Evolutionary conservation across 2,888 invertebrate genomes (phyloP).

Genomic region (Tachina lurida): DNA sequence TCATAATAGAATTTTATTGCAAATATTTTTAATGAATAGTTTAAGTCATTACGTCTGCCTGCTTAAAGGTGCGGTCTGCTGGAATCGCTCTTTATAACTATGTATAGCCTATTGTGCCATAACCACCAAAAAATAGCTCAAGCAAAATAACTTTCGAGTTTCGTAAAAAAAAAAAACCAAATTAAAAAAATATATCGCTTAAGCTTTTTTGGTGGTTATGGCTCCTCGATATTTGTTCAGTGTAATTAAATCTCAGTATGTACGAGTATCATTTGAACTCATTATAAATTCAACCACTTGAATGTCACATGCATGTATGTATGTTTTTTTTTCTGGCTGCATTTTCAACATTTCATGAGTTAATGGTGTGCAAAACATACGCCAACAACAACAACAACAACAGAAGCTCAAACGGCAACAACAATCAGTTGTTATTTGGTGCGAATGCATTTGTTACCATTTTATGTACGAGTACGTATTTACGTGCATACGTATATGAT

Average conservation of each 20-base stretch:
- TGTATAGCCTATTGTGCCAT: too few relatives aligned
- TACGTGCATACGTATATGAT: constrained; percentile 49
- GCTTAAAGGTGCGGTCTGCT: too few relatives aligned
- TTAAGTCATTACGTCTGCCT: too few relatives aligned
- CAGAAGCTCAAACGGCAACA: constrained; percentile 23
- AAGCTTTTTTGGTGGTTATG: too few relatives aligned
- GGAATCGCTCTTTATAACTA: too few relatives aligned
- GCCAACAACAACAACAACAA: constrained; percentile 55
- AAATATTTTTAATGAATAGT: too few relatives aligned
- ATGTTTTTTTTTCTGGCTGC: constrained; percentile 31
- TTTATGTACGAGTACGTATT: constrained; percentile 71
- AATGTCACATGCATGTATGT: not conserved
- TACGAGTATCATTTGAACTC: not conserved
- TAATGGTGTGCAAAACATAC: constrained; percentile 66
- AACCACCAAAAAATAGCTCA: too few relatives aligned
- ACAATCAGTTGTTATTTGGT: constrained; percentile 76
- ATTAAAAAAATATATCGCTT: too few relatives aligned
- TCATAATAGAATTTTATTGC: too few relatives aligned
- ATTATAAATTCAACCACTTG: constrained; percentile 16
- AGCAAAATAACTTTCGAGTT: too few relatives aligned
- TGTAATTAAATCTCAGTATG: not conserved
- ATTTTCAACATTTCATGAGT: constrained; percentile 59
- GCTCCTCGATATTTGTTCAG: not conserved
- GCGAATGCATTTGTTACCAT: constrained; percentile 79
- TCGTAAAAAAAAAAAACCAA: too few relatives aligned